phyloP scores from a whole-genome alignment of 2,113 vertebrate species.

The Empidonax traillii region DNA sequence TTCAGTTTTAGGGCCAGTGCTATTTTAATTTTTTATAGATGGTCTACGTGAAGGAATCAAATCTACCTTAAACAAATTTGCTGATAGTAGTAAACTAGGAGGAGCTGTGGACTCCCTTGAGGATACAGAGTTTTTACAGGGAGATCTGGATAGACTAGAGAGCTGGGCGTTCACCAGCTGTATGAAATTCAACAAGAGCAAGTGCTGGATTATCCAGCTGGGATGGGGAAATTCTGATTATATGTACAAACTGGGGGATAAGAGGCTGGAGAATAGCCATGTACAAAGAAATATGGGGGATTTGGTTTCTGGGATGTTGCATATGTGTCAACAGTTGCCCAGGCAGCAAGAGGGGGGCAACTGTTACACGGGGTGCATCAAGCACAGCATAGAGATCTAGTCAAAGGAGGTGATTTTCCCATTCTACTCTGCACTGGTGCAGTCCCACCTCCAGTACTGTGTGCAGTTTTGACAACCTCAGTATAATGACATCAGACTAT shows the following conservation, averaged over 20 bases:
- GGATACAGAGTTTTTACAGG: background rate
- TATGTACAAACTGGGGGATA: rapidly evolving
- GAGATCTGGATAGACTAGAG: background rate
- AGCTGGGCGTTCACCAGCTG: rapidly evolving
- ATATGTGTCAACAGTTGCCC: rapidly evolving
- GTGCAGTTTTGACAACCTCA: background rate
- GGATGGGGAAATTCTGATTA: background rate
- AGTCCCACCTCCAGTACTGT: background rate
- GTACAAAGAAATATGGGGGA: background rate
- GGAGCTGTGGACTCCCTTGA: rapidly evolving
- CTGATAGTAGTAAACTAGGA: background rate
- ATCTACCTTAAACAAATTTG: background rate
- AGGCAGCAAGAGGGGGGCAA: background rate
- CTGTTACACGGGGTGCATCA: background rate
- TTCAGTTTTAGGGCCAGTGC: background rate
- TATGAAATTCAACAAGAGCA: background rate
- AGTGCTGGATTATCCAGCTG: background rate
- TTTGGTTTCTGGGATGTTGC: background rate
- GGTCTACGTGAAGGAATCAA: background rate
- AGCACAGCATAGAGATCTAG: background rate
- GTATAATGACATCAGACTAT: background rate
- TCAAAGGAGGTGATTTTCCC: background rate
- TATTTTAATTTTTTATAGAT: background rate
- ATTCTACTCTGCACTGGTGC: too few relatives aligned
- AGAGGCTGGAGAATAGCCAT: background rate